Evolutionary conservation across 2,888 invertebrate species (phyloP), one percentile per base, ranked within the genome.

Genomic region (Oscheius sp.): DNA sequence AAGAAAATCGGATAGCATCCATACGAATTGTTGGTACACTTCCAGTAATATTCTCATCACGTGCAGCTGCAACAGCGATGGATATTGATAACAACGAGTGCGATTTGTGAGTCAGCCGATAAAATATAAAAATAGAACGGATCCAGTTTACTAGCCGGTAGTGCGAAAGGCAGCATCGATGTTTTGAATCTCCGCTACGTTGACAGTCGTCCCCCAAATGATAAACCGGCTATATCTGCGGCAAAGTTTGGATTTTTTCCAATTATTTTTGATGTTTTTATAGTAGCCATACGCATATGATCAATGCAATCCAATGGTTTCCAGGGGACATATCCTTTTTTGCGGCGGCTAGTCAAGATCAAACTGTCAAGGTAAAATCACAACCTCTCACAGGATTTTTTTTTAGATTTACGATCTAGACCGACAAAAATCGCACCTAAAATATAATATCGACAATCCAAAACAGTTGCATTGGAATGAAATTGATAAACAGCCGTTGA

Each of bases 381-480:
- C n/a, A 45, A 18, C n/a, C 9, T 29, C 3, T 5, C 9, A 27
- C 9, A 25, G 18, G 21, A 13, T 18, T n/a, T 35, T n/a, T 23
- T 43, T 58, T 27, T 23, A 70, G 70, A 13, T 59, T 1, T 70
- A 59, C 46, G 70, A 70, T 46, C 58, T 58, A 12, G 25, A 59
- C 5, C 18, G 23, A 2, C 59, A 70, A 23, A 16, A 49, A 18
- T 18, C 58, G 18, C 25, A 59, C 23, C 25, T 46, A 0, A 49
- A 43, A 21, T 70, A 27, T 27, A 7, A 12, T 13, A 46, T 58
- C 21, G 46, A 43, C 5, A 70, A 58, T 29, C 70, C 70, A 9
- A 52, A 35, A 21, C 70, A 70, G 23, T 59, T 70, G 46, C 64
- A 78, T 35, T 78, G 78, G 78, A 78, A 78, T 58, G 73, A 76